phyloP scores from a whole-genome alignment of 2,113 vertebrate genomes.

The Caloenas nicobarica region DNA sequence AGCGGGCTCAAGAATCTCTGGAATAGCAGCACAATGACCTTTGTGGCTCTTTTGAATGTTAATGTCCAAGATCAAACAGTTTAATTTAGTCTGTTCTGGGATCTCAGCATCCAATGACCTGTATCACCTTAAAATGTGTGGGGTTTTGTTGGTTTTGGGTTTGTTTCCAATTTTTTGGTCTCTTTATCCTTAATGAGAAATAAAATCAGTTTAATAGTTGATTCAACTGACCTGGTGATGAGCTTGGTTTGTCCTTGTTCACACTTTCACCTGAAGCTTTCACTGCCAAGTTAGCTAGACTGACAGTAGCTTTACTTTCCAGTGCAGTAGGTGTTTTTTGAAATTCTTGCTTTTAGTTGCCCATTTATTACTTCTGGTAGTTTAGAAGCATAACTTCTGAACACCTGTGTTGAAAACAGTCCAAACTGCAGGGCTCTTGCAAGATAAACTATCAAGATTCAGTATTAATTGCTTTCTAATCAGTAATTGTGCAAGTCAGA shows the following conservation, averaged over 20 bases:
- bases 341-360: neutral
- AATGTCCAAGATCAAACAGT: too few relatives aligned
- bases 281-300: too few relatives aligned
- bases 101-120: too few relatives aligned
- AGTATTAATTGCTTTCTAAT: neutral
- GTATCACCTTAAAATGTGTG: too few relatives aligned
- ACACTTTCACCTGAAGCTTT: neutral
- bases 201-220: neutral
- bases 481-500: neutral
- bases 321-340: neutral
- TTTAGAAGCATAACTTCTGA: neutral
- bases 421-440: neutral
- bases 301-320: neutral
- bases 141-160: too few relatives aligned
- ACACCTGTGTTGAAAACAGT: neutral
- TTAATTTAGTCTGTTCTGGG: too few relatives aligned
- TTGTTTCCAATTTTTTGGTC: too few relatives aligned
- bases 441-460: neutral
- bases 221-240: neutral
- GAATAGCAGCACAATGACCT: too few relatives aligned
- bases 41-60: too few relatives aligned
- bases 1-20: too few relatives aligned
- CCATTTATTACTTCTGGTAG: neutral
- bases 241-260: neutral
- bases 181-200: neutral